Evolutionary conservation across 1,140 invertebrate genomes (phyloP).

Genomic region (Bombus soroeensis): DNA sequence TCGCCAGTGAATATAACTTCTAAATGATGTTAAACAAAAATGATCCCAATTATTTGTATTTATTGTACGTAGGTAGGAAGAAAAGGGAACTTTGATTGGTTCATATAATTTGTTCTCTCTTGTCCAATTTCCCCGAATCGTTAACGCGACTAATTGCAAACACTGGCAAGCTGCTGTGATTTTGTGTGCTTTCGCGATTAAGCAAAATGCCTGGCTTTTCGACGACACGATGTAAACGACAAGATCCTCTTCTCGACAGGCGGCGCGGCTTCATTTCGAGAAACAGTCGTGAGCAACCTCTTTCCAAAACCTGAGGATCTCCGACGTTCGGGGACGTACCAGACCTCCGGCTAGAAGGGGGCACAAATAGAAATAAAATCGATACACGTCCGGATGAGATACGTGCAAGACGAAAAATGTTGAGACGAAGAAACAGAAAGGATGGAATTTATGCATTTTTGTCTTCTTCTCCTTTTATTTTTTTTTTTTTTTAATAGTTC

Average conservation of each 20-base stretch:
- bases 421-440: no score
- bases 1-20: no score
- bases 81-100: no score
- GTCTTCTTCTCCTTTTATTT: background rate
- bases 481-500: no score
- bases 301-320: slow-evolving; percentile 21
- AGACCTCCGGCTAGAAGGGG: background rate
- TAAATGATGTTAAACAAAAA: background rate
- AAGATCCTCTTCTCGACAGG: slow-evolving; percentile 6
- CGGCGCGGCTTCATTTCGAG: slow-evolving; percentile 11
- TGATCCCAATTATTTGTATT: background rate
- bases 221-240: slow-evolving; percentile 41
- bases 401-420: background rate
- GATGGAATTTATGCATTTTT: background rate
- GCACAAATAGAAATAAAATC: slow-evolving; percentile 36
- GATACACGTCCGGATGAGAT: slow-evolving; percentile 1
- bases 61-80: no score
- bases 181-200: background rate
- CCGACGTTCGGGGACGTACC: background rate
- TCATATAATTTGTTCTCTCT: no score
- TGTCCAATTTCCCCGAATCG: background rate
- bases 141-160: slow-evolving; percentile 1
- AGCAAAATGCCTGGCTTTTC: background rate
- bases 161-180: background rate
- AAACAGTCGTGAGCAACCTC: background rate